Percentiles rank a stretch among this genome's conserved stretches.
These are phyloP conservation scores for Archilochus colubris DNA, from an alignment of 2,113 vertebrate species.

Conservation along the genomic window DNA sequence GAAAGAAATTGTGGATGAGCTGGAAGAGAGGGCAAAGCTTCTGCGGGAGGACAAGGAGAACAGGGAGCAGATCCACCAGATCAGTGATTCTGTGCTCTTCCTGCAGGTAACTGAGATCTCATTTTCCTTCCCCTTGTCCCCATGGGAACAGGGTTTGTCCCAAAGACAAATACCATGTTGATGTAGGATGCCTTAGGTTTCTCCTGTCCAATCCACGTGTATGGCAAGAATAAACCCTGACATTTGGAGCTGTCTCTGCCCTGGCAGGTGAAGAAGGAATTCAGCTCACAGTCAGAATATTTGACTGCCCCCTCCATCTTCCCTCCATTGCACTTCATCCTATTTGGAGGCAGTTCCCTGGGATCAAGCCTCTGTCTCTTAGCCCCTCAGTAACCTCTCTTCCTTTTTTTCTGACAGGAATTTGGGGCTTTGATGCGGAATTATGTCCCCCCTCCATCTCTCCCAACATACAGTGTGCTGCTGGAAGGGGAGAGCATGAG, in stretches of 20 bases:
- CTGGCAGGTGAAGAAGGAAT: background rate
- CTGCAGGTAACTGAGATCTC: slow-evolving; percentile 71
- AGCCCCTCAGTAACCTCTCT: background rate
- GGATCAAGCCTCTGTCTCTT: rapidly evolving
- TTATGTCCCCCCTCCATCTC: slow-evolving; percentile 76
- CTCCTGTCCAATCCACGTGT: background rate
- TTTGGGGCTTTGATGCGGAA: slow-evolving; percentile 81
- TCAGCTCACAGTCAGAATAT: background rate
- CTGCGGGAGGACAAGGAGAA: slow-evolving; percentile 80
- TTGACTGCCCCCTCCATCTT: background rate
- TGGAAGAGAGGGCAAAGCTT: slow-evolving; percentile 79
- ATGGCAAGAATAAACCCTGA: background rate
- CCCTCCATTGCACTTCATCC: background rate
- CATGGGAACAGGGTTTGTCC: background rate
- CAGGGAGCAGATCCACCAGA: slow-evolving; percentile 81
- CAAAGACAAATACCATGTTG: background rate
- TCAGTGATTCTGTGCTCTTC: slow-evolving; percentile 82
- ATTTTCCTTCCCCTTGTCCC: background rate
- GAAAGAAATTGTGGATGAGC: slow-evolving; percentile 78
- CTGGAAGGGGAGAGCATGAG: slow-evolving; percentile 81
- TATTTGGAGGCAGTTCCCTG: background rate
- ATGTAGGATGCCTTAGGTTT: rapidly evolving
- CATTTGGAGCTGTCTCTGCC: background rate
- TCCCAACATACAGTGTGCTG: slow-evolving; percentile 81
- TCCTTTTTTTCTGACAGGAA: slow-evolving; percentile 63